Evolutionary conservation across 2,888 invertebrate genomes (phyloP).

Genomic region (Elysia crispata): DNA sequence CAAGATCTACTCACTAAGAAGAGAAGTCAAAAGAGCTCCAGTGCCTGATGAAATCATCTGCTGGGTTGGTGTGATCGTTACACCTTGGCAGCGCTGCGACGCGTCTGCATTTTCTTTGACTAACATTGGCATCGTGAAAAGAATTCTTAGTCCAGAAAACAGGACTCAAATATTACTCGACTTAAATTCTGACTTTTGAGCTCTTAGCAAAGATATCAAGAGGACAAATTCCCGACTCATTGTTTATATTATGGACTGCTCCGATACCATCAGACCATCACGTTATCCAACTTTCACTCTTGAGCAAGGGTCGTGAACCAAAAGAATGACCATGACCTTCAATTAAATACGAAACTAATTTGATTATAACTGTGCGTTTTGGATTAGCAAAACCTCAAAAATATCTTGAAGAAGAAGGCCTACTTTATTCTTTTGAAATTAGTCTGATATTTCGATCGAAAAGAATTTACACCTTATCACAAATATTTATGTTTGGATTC

Average conservation of each 20-base stretch:
- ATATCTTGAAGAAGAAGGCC: too few species aligned
- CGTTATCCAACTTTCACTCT: not conserved
- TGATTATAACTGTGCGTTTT: not conserved
- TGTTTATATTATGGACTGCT: too few species aligned
- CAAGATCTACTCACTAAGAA: conserved; percentile 80
- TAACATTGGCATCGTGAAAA: too few species aligned
- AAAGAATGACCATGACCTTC: conserved; percentile 16
- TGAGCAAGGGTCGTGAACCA: conserved; percentile 35
- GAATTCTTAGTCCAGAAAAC: too few species aligned
- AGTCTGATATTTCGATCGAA: too few species aligned
- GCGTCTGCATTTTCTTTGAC: not conserved
- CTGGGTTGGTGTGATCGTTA: conserved; percentile 84
- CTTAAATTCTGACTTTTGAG: too few species aligned
- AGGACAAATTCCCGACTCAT: too few species aligned
- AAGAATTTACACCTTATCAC: not conserved
- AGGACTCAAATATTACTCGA: too few species aligned
- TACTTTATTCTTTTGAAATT: too few species aligned
- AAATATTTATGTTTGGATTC: not conserved
- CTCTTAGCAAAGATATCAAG: too few species aligned
- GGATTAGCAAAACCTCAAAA: not conserved
- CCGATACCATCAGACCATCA: too few species aligned
- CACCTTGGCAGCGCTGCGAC: not conserved
- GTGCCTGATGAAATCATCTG: conserved; percentile 91
- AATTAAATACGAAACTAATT: conserved; percentile 23
- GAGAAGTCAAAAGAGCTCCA: conserved; percentile 92